Evolutionary conservation across 2,888 invertebrate species (phyloP), one percentile per base, ranked within the genome.

Genomic region (Palloptera scutellata): DNA sequence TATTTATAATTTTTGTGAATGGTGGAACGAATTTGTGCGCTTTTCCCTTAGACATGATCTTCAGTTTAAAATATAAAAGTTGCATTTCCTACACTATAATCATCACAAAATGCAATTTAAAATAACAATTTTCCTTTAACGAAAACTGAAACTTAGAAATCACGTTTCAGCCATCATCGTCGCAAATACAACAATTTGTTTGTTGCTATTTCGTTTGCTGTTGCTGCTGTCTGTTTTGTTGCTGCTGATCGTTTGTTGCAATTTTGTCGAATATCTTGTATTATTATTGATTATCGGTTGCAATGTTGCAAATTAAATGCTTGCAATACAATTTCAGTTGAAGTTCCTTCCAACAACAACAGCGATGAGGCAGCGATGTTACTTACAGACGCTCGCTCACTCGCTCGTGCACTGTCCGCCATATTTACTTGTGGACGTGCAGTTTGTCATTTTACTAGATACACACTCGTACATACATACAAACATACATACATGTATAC

Each of bases 231-330:
- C n/a, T n/a, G n/a, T n/a, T n/a, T 43, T 40, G 13, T 63, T 63
- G 61, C 57, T 54, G 58, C 75, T 71, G 74, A 51, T 20, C 30
- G 20, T 19, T 53, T 65, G 53, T 11, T 65, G 51, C 51, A 48
- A n/a, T n/a, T 48, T 15, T 48, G 51, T 30, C 13, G 51, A 78
- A 75, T 78, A 77, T 76, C 75, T 74, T 74, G 74, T 78, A 74
- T 79, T 78, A 72, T 78, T 79, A 78, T 77, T 81, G 81, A 81
- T 80, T 81, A 78, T 74, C 79, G 81, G 81, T 81, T 81, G 79
- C 77, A 81, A 78, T 80, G 78, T 77, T 80, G 81, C 80, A 81
- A 81, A 81, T 81, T 81, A 81, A 81, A 81, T 81, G 81, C 71
- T 76, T 66, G 65, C 61, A 64, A 63, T 63, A 61, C 68, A 66